Evolutionary conservation across 1,140 invertebrate species (phyloP), one percentile per base, ranked within the genome.

Genomic region (Panulirus ornatus): DNA sequence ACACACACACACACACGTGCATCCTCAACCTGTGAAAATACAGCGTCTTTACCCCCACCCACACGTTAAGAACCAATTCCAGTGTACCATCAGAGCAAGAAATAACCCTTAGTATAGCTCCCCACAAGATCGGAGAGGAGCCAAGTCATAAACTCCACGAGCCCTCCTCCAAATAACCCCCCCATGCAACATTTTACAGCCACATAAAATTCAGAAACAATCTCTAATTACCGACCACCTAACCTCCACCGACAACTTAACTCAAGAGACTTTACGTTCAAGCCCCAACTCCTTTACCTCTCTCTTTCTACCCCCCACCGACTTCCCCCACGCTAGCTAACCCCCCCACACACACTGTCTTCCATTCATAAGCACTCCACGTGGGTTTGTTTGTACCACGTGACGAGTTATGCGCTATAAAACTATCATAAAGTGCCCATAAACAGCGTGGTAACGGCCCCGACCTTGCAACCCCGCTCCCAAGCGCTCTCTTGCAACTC

Each of bases 341-440:
- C 51, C 81, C 19, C 70, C 83, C 83, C 87, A 54, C 79, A 89
- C 88, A 84, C 79, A 89, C 88, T 54, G 81, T 75, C 88, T 83
- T 89, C 88, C 88, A 89, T 89, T 89, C 88, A 89, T 89, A 89
- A 89, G 88, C 88, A 84, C 88, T 83, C 88, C 88, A 89, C 88
- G 88, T 89, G 88, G 88, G 88, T 89, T 89, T 89, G 88, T 89
- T 89, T 89, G 88, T 89, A 89, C 78, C 88, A 89, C 88, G 88
- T 89, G 88, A 76, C 88, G 88, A 89, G 88, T 89, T 89, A 89
- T 89, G 88, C 88, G 88, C 88, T 89, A 89, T 89, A 89, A 89
- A 89, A 89, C 88, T 89, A 89, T 89, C 88, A 89, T 89, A 89
- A 89, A 89, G 88, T 89, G 88, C 88, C 88, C 88, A 89, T 89